phyloP scores from a whole-genome alignment of 2,888 invertebrate genomes.

The Oscheius myriophilus region DNA sequence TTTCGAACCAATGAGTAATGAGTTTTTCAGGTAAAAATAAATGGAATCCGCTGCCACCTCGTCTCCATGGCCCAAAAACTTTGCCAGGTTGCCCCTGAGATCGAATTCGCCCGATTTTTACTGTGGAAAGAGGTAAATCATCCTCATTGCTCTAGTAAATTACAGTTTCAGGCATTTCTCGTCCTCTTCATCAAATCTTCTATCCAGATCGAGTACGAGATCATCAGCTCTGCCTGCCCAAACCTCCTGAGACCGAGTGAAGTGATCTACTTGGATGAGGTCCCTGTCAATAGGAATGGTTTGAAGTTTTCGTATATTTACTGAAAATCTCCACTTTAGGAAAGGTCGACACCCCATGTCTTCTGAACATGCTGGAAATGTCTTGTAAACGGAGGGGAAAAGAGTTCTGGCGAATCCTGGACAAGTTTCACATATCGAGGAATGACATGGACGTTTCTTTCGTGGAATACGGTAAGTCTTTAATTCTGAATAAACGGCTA shows the following conservation, averaged over 20 bases:
- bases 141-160: neutral
- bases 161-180: neutral
- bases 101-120: constrained; percentile 15
- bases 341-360: constrained; percentile 3
- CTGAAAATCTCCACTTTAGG: neutral
- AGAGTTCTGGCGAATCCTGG: constrained; percentile 17
- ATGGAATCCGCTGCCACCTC: constrained; percentile 13
- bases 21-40: constrained; percentile 18
- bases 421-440: neutral
- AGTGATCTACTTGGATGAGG: constrained; percentile 1
- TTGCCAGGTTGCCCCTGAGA: neutral
- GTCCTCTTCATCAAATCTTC: constrained; percentile 5
- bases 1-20: no score
- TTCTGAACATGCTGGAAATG: neutral
- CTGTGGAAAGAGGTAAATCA: constrained; percentile 12
- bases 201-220: neutral
- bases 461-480: constrained; percentile 9
- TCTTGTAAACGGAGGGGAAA: constrained; percentile 1
- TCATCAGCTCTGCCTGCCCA: neutral
- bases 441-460: constrained; percentile 1
- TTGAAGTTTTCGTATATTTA: neutral
- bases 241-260: neutral
- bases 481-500: neutral
- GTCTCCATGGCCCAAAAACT: neutral
- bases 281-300: constrained; percentile 23